These are phyloP conservation scores for Drosophila ezoana DNA, from an alignment of 2,888 invertebrate species.

Conservation along the genomic window DNA sequence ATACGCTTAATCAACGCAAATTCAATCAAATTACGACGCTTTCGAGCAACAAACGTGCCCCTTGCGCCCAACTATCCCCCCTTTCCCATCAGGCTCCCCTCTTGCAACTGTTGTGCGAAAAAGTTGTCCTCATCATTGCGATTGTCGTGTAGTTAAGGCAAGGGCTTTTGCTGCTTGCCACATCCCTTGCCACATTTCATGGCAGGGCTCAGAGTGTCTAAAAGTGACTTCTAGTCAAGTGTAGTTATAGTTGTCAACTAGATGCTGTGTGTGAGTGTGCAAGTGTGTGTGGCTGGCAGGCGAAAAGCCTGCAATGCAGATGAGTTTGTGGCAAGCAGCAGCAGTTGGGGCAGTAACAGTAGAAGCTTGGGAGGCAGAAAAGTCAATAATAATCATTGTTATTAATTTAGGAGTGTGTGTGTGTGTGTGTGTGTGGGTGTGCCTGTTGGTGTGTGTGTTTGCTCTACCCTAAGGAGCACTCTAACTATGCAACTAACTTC, in stretches of 20 bases:
- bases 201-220: conserved; percentile 4
- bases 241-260: conserved; percentile 61
- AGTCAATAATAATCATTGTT: conserved; percentile 75
- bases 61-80: too few species aligned
- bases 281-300: conserved; percentile 35
- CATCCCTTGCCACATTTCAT: conserved; percentile 43
- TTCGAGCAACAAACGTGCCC: conserved; percentile 46
- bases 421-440: conserved; percentile 5
- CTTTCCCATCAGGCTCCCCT: neutral
- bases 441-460: conserved; percentile 7
- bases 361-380: conserved; percentile 32
- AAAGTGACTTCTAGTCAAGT: conserved; percentile 13
- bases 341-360: neutral
- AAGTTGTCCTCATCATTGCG: conserved; percentile 63
- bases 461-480: conserved; percentile 38
- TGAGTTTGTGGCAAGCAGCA: conserved; percentile 42
- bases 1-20: conserved; percentile 77
- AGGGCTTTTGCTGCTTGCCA: conserved; percentile 4
- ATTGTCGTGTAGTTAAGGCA: conserved; percentile 33
- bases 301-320: conserved; percentile 53
- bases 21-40: conserved; percentile 77
- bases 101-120: conserved; percentile 33
- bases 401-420: conserved; percentile 61
- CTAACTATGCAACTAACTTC: conserved; percentile 41
- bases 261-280: conserved; percentile 21